Evolutionary conservation across 2,113 vertebrate genomes (phyloP).

Genomic region (Nycticebus coucang): DNA sequence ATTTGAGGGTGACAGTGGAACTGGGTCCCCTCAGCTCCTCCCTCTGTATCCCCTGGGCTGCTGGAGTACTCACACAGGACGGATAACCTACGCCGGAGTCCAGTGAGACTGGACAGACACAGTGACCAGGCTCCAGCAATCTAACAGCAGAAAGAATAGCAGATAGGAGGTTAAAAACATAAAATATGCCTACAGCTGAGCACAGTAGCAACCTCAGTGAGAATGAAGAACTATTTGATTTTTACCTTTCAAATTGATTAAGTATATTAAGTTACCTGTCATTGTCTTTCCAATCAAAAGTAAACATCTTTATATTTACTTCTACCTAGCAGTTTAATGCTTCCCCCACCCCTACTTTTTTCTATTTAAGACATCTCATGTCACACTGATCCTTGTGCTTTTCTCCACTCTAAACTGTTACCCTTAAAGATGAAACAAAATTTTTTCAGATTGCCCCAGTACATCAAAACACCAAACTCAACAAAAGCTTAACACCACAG

Average conservation of each 20-base stretch:
- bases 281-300: neutral
- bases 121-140: neutral
- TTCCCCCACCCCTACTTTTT: neutral
- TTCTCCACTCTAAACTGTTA: neutral
- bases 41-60: neutral
- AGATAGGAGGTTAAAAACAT: neutral
- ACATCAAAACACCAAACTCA: neutral
- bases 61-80: neutral
- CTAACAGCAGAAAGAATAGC: neutral
- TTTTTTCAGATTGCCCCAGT: neutral
- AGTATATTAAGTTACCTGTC: neutral
- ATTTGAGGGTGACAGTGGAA: neutral
- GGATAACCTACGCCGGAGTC: neutral
- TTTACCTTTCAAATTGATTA: neutral
- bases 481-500: neutral
- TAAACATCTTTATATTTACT: neutral
- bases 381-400: neutral
- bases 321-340: neutral
- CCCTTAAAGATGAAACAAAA: neutral
- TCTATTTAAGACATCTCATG: neutral
- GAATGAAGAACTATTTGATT: neutral
- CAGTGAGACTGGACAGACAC: neutral
- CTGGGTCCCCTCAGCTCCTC: neutral
- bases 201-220: neutral
- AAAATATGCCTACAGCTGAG: neutral